phyloP scores from a whole-genome alignment of 23 tunicate genomes.

The Clavelina lepadiformis region DNA sequence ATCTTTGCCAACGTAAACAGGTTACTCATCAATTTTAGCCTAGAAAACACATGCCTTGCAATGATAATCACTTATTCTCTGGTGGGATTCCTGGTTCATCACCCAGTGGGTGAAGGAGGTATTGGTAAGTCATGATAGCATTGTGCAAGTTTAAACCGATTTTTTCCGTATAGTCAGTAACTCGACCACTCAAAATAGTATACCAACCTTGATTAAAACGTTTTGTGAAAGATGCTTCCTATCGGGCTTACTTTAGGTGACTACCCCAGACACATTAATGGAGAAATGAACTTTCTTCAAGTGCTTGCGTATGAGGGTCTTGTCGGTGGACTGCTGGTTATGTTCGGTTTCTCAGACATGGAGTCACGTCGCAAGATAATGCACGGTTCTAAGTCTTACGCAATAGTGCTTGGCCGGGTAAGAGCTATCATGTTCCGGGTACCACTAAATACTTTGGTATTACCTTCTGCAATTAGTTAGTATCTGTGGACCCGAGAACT shows the following conservation, averaged over 20 bases:
- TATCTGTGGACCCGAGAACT: not conserved
- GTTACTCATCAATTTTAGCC: conserved; percentile 30
- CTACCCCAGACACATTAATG: conserved; percentile 59
- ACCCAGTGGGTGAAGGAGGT: conserved; percentile 79
- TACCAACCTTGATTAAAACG: too few species aligned
- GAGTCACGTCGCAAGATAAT: conserved; percentile 30
- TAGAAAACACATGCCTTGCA: conserved; percentile 40
- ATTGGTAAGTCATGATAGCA: conserved; percentile 56
- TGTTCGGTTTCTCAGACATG: conserved; percentile 58
- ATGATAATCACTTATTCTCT: conserved; percentile 53
- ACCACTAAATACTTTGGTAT: not conserved
- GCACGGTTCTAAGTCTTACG: conserved; percentile 83
- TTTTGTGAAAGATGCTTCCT: too few species aligned
- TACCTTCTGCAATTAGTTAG: not conserved
- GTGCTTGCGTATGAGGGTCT: conserved; percentile 38
- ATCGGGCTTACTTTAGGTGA: conserved; percentile 50
- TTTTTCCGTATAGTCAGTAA: too few species aligned
- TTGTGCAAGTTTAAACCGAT: too few species aligned
- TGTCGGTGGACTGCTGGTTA: conserved; percentile 49
- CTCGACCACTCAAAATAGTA: too few species aligned
- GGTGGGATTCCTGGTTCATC: conserved; percentile 56
- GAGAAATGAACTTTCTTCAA: conserved; percentile 56
- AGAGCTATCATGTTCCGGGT: too few species aligned
- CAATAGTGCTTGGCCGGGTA: conserved; percentile 69
- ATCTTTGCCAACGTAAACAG: too few species aligned